Base-by-base conservation (phyloP, 1,140 invertebrate species). In the Limonius californicus region DNA sequence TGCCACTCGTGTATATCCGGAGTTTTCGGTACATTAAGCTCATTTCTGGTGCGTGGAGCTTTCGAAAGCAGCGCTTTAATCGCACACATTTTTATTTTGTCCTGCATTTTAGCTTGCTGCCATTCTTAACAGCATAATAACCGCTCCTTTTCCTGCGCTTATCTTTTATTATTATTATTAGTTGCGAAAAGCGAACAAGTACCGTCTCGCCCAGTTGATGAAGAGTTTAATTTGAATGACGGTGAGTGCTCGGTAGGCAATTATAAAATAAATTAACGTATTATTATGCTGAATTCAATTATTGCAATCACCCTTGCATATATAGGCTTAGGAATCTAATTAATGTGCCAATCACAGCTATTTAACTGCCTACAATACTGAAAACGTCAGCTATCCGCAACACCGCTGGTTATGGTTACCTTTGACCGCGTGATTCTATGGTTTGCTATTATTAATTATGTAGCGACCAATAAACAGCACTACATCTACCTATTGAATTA, bases 311-410 rank as follows among this genome's bases (percentile, higher is more conserved):
- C 35, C 35, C 35, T 39, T 39, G 35, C 35, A 39, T 14, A 39
- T 12, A 39, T 39, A 39, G 35, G 1, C n/a, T 1, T 39, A 39
- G 23, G n/a, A 39, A 11, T 39, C 35, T 12, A 39, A 39, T 39
- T 39, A 39, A 39, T 39, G n/a, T 39, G 35, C 35, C 35, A 39
- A 39, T 39, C 35, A 39, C 35, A 39, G 35, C 35, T 39, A 39
- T 39, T 39, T 39, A 39, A 39, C 35, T 39, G 35, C 2, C 35
- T 39, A 39, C 35, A 39, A 39, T 39, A 39, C n/a, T 14, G 8
- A 39, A 39, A 39, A 39, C 35, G 35, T 39, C 35, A 39, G 35
- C 35, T 39, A 39, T 11, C 35, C 35, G 35, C 35, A 39, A 39
- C 35, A 39, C 35, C n/a, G 35, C n/a, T 39, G 35, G 35, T 12